Percentiles rank a stretch among this genome's conserved stretches.
Evolutionary conservation across 2,797 vertebrate species (phyloP).

Genomic region (Sebastes hubbsi): DNA sequence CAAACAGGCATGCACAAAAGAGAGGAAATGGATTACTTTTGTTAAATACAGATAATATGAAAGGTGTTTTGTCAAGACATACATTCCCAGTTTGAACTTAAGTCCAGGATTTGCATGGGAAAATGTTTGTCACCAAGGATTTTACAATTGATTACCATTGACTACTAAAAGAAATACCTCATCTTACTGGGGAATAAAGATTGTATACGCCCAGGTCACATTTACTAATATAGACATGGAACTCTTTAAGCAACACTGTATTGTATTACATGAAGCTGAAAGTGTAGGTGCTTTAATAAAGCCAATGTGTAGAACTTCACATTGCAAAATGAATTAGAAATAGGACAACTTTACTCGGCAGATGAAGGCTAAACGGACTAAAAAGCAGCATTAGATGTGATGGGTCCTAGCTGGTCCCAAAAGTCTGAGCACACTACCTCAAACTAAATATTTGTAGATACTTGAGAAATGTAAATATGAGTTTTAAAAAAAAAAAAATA

Average conservation of each 20-base stretch:
- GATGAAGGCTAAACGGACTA: background rate
- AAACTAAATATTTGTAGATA: background rate
- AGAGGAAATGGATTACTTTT: background rate
- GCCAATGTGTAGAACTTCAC: background rate
- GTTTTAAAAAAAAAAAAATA: background rate
- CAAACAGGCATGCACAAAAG: conserved; percentile 36
- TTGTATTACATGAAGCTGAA: background rate
- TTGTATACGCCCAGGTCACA: background rate
- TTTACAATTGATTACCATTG: background rate
- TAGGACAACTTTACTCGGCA: background rate
- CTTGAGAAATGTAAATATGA: background rate
- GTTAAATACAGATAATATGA: background rate
- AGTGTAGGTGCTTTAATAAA: background rate
- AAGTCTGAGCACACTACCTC: background rate
- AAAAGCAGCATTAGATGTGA: background rate
- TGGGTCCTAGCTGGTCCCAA: background rate
- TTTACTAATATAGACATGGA: background rate
- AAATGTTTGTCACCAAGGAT: background rate
- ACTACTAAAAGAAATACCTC: background rate
- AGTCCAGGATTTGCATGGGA: background rate
- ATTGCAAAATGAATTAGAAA: no score
- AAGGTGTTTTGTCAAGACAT: background rate
- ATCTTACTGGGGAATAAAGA: background rate
- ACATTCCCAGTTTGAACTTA: background rate
- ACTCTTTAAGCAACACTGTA: background rate